phyloP scores from a whole-genome alignment of 2,113 vertebrate species.

The Pelecanoides urinatrix region DNA sequence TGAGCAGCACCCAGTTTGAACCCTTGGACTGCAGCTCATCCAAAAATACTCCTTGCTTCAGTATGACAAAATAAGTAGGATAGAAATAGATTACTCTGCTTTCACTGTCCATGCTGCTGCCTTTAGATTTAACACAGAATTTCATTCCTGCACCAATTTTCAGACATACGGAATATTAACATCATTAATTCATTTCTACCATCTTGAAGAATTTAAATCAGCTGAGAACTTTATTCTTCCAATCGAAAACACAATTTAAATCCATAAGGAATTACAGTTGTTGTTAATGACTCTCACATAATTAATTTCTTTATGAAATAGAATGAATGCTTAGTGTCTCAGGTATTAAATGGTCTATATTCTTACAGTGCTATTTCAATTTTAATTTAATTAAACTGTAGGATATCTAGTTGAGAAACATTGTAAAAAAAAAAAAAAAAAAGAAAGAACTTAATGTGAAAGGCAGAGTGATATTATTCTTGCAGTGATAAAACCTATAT shows the following conservation, averaged over 20 bases:
- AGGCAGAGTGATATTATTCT: not conserved
- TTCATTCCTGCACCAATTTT: not conserved
- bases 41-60: not conserved
- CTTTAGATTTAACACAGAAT: not conserved
- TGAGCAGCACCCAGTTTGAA: not conserved
- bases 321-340: not conserved
- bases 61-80: not conserved
- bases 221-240: not conserved
- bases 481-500: constrained; percentile 23
- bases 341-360: constrained; percentile 32
- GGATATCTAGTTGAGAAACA: not conserved
- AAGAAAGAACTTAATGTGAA: not conserved
- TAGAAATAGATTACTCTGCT: not conserved
- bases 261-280: not conserved
- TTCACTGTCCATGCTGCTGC: not conserved
- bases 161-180: not conserved
- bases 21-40: not conserved
- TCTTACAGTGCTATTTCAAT: not conserved
- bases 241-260: constrained; percentile 1
- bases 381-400: constrained; percentile 46
- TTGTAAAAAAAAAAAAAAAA: not conserved
- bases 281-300: constrained; percentile 24
- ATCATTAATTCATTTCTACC: not conserved
- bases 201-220: not conserved
- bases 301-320: constrained; percentile 19